Evolutionary conservation across 2,113 vertebrate genomes (phyloP), one percentile per base, ranked within the genome.

Genomic region (Melanotaenia duboulayi): DNA sequence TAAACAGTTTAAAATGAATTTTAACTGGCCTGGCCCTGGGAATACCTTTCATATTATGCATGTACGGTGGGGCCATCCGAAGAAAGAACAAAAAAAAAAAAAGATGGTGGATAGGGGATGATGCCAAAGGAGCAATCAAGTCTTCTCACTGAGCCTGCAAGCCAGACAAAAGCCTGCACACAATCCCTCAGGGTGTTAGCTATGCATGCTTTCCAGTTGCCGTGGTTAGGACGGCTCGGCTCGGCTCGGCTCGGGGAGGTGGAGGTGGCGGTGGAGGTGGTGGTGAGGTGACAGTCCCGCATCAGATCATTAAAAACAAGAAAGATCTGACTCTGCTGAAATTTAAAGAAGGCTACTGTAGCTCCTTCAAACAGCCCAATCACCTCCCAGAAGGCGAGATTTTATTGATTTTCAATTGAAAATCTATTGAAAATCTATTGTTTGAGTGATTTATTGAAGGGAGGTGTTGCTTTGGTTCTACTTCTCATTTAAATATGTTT

Each of bases 181-280:
- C 95, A 96, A 95, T 93, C 96, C 91, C 78, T 61, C 67, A 22
- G 92, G 32, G 87, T 73, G 94, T 98, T 97, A 96, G 95, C 95
- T 96, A 97, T 97, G 97, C 96, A 97, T 98, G 95, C 96, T 95
- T 97, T 94, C 91, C 86, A 93, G 96, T 97, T 97, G 96, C 97
- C 95, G 14, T 88, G 97, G 96, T 94, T 96, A 93, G 93, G 93
- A 89, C 87, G 90, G 87, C 90, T 91, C 28, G 28, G 28, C 28
- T 28, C 6, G 28, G 28, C n/a, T n/a, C 90, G 92, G 86, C 23
- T 87, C 28, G 16, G 48, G 62, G 62, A 90, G 89, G 93, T 85
- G 93, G 83, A 86, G 92, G 86, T 19, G 14, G 17, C n/a, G 3
- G n/a, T 11, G n/a, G 11, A 2, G 3, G 16, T 32, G 87, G 92